Base-by-base conservation (phyloP, 2,888 invertebrate genomes). In the Dromius quadrimaculatus region DNA sequence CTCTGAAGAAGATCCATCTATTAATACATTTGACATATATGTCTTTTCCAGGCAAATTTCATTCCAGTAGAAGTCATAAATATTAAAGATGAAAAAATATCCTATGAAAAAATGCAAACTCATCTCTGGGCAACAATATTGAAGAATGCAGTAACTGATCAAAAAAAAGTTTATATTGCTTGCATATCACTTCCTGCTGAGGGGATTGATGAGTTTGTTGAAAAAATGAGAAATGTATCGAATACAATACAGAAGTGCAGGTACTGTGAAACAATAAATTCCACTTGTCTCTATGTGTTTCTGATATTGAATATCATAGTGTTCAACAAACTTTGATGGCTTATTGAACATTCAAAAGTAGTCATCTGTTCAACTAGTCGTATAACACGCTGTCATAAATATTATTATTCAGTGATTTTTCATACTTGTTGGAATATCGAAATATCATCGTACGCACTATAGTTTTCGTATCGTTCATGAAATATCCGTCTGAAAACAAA, bases 61-160 rank as follows among this genome's bases (percentile, higher is more conserved):
- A 45, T n/a, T 8, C 45, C 45, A 6, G 45, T 45, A 11, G 20
- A 45, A 20, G 45, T 45, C 9, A 45, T 45, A 20, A 45, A 45
- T 45, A 17, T 45, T n/a, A 45, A 45, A 45, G 19, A 45, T 5
- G 17, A 45, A 20, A 45, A 45, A 1, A 8, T 45, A 8, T 45
- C 45, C n/a, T 45, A 45, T 45, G 20, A 45, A 45, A 19, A 20
- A n/a, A 45, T 45, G 45, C 45, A 45, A 45, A 45, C 45, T 20
- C 19, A 45, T 45, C 20, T 20, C 6, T 45, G 45, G 45, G 20
- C 45, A 6, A 20, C 19, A n/a, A 20, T 20, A n/a, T 45, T 45
- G 20, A 45, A 45, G n/a, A 20, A 9, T 19, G 2, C 11, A 8
- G 8, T 17, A 20, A 19, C 1, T 9, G n/a, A 45, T 45, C 20